Evolutionary conservation across 2,888 invertebrate genomes (phyloP).

Genomic region (Trilocha varians): DNA sequence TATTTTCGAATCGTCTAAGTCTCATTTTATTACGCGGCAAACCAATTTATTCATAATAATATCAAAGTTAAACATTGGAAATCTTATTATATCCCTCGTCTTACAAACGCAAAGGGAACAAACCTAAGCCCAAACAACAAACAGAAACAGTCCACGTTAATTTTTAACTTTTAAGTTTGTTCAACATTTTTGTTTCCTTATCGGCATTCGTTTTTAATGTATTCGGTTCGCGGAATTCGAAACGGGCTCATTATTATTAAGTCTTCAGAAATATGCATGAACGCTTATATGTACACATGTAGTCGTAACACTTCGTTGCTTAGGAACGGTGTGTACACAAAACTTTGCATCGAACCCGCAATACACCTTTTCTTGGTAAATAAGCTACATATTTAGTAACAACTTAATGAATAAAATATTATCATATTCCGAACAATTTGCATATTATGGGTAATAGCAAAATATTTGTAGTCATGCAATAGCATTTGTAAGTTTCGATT

Average conservation of each 20-base stretch:
- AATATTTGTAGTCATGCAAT: too few species aligned
- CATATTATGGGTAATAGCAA: too few species aligned
- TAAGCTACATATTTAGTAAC: not conserved
- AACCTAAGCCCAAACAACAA: not conserved
- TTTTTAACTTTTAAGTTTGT: not conserved
- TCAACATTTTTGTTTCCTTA: not conserved
- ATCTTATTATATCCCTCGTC: not conserved
- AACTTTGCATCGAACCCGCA: not conserved
- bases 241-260: not conserved
- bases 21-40: too few species aligned
- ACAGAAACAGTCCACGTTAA: not conserved
- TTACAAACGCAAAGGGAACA: not conserved
- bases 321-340: not conserved
- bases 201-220: not conserved
- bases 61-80: not conserved
- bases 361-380: not conserved
- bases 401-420: not conserved
- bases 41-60: too few species aligned
- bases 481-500: too few species aligned
- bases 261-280: not conserved
- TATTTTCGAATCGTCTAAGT: too few species aligned
- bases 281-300: not conserved
- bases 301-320: not conserved
- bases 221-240: not conserved
- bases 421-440: not conserved